phyloP scores from a whole-genome alignment of 2,888 invertebrate genomes.

The Lasioglossum pauxillum region DNA sequence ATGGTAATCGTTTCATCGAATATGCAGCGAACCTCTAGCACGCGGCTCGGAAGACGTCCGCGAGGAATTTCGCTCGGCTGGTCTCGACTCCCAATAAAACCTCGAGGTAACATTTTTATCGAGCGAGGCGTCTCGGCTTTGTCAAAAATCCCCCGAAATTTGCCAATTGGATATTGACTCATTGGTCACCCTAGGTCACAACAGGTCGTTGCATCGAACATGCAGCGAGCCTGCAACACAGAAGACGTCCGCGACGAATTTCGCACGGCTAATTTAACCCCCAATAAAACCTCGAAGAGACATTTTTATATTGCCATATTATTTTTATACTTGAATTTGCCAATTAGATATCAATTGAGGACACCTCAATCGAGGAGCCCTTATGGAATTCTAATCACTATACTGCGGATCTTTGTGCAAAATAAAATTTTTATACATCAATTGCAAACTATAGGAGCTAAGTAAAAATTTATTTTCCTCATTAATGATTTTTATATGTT shows the following conservation, averaged over 20 bases:
- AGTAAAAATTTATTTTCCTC: no score
- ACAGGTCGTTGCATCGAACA: neutral
- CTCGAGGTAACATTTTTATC: neutral
- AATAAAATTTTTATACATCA: no score
- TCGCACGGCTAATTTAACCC: neutral
- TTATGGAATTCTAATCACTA: neutral
- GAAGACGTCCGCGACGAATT: neutral
- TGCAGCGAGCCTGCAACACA: neutral
- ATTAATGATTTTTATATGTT: no score
- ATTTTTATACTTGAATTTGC: neutral
- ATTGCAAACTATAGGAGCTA: no score
- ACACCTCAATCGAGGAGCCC: neutral
- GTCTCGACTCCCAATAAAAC: neutral
- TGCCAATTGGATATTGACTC: neutral
- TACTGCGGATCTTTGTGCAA: no score
- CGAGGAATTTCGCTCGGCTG: neutral
- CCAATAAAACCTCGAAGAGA: neutral
- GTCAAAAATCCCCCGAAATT: neutral
- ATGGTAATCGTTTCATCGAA: constrained; percentile 45
- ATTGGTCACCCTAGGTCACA: neutral
- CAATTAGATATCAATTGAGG: neutral
- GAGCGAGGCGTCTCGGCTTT: neutral
- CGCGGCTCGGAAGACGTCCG: neutral
- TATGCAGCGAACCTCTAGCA: constrained; percentile 1
- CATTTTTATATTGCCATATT: neutral